These are phyloP conservation scores for Zoanthus sociatus DNA, from an alignment of 92 coral and sea anemone species.

Conservation along the genomic window DNA sequence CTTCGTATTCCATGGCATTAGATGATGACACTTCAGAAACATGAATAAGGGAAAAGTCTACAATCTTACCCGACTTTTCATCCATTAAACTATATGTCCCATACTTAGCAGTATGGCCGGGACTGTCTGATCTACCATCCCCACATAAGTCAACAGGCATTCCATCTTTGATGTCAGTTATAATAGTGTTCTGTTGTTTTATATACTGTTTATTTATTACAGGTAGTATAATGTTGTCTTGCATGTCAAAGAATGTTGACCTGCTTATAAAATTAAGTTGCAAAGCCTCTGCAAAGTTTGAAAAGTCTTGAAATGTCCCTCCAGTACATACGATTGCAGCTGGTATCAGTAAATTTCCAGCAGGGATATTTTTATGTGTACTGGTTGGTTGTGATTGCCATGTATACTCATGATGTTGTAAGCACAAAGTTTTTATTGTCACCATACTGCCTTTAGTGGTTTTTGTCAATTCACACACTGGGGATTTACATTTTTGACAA, in stretches of 20 bases:
- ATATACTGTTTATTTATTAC: slow-evolving; percentile 36
- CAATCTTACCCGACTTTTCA: slow-evolving; percentile 35
- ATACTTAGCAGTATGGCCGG: slow-evolving; percentile 40
- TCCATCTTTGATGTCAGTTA: slow-evolving; percentile 17
- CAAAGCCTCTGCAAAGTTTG: slow-evolving; percentile 50
- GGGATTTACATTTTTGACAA: slow-evolving; percentile 45
- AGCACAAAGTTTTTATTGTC: slow-evolving; percentile 44
- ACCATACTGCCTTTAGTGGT: slow-evolving; percentile 42
- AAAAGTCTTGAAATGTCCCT: slow-evolving; percentile 54
- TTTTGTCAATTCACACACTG: slow-evolving; percentile 49
- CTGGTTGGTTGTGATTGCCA: slow-evolving; percentile 42
- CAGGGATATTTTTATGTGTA: slow-evolving; percentile 35
- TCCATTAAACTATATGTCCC: slow-evolving; percentile 46
- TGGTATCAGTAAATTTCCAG: slow-evolving; percentile 46
- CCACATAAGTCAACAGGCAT: slow-evolving; percentile 55
- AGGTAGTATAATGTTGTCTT: slow-evolving; percentile 54
- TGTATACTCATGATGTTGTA: slow-evolving; percentile 39
- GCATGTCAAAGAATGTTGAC: slow-evolving; percentile 35
- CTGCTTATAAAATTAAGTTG: background rate
- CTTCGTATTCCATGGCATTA: slow-evolving; percentile 49
- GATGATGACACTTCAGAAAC: slow-evolving; percentile 52
- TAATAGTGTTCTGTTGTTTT: slow-evolving; percentile 7
- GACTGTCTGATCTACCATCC: slow-evolving; percentile 56
- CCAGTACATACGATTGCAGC: slow-evolving; percentile 50
- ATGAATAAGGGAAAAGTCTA: slow-evolving; percentile 38